These are phyloP conservation scores for Pterocles burchelli DNA, from an alignment of 2,113 vertebrate species.

Conservation along the genomic window DNA sequence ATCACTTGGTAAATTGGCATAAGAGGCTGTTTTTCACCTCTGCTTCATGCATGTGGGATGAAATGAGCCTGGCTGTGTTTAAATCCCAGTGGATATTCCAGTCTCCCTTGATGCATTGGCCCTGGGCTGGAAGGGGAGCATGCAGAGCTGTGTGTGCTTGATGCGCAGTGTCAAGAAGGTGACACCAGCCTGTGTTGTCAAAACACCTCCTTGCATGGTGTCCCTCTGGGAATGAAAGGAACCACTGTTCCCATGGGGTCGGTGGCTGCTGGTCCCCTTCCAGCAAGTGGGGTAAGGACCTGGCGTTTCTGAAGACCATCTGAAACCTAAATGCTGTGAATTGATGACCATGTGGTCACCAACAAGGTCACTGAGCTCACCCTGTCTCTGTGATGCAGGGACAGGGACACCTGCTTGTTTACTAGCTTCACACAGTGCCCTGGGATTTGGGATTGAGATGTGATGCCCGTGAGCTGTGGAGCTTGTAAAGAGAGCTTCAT, in stretches of 20 bases:
- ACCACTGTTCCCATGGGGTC: fast-evolving
- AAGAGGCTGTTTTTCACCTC: not conserved
- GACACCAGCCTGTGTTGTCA: not conserved
- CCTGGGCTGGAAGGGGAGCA: not conserved
- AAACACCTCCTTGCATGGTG: not conserved
- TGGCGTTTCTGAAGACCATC: not conserved
- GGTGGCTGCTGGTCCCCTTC: not conserved
- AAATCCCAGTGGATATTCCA: not conserved
- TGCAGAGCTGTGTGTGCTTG: not conserved
- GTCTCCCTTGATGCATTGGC: not conserved
- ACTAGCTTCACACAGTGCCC: not conserved
- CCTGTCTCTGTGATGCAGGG: fast-evolving
- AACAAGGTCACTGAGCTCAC: fast-evolving
- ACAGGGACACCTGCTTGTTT: not conserved
- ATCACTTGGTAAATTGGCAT: not conserved
- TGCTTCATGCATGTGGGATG: not conserved
- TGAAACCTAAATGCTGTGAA: not conserved
- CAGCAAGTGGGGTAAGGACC: not conserved
- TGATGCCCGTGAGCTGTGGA: not conserved
- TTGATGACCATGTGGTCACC: not conserved
- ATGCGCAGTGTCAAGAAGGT: not conserved
- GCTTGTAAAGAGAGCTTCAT: not conserved
- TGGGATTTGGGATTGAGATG: fast-evolving
- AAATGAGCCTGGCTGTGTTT: not conserved
- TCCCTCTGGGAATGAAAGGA: not conserved